Base-by-base conservation (phyloP, 1,140 invertebrate species). In the Bombus impatiens region DNA sequence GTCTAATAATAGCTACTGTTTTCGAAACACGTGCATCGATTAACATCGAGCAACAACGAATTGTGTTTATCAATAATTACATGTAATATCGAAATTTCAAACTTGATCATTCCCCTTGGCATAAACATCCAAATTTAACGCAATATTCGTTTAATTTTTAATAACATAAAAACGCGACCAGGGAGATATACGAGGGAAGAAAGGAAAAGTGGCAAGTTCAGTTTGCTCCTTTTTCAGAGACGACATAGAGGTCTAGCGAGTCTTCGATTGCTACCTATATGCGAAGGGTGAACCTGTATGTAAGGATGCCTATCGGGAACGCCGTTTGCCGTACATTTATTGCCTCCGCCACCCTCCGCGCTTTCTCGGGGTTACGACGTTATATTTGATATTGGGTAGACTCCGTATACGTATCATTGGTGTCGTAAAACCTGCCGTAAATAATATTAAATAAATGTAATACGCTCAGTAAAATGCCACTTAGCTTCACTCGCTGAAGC, bases 301-400 rank as follows among this genome's bases (percentile, higher is more conserved):
- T 77, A 93, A 84, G 93, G 90, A 91, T 91, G 92, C 92, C 92
- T 94, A 94, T 94, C 93, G 94, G 90, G 82, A 92, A 87, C 94
- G 92, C 93, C 94, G 94, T 95, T 95, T 94, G 91, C 93, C 93
- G 94, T 95, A 95, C 94, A 94, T 95, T 95, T 95, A 95, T 95
- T 94, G 94, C 94, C 92, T 89, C 88, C 80, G 72, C 88, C 90
- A 92, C 89, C 91, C 93, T 92, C 89, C 89, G 86, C 91, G 89
- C 87, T 90, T 92, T 91, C 91, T 88, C 89, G 71, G 91, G 92
- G 93, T 92, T 94, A 94, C 93, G 94, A 94, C 93, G 93, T 95
- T 95, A 95, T 95, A 95, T 95, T 95, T 94, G 94, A 95, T 95
- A 95, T 95, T 95, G 94, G 94, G 94, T 94, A 94, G 93, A 95